Base-by-base conservation (phyloP, 2,113 vertebrate genomes). In the Catharus fuscescens region DNA sequence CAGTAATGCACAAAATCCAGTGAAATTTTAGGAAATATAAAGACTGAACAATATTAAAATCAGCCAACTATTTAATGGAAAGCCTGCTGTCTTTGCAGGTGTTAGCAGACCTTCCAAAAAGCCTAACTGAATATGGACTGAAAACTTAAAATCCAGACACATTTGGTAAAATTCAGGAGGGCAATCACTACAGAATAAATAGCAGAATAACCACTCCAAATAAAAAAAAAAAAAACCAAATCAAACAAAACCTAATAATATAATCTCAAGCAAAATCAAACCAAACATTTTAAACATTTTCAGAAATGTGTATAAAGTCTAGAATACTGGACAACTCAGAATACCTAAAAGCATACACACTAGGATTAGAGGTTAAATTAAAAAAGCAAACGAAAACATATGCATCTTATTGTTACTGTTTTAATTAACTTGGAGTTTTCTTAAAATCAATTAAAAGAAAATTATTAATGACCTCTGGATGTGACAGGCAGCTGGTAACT, bases 231-330 rank as follows among this genome's bases (percentile, higher is more conserved):
- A 26, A 7, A 36, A 7, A 36, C 45, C 7, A 29, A 85, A 85
- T 0, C 0, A 66, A 6, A 47, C 23, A 4, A 29, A 85, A 85
- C 0, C 0, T 50, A 48, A 48, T 16, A 16, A 76, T 74, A 60
- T 18, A 19, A 40, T 7, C 26, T 23, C 25, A 66, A 31, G 3
- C 8, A 73, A 85, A 85, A 72, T 47, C 9, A 78, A 77, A 59
- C 2, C 8, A 54, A 54, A 62, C 1, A 50, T 32, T 78, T 5
- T n/a, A 64, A 85, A 25, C 1, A 8, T 65, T 70, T 93, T 61
- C 32, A 70, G 15, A 45, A 56, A 53, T 3, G 5, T 47, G 2
- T 40, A 24, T 36, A 28, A 89, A n/a, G 9, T n/a, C 36, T 57
- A 59, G 18, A 86, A 26, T 18, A 76, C 11, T 76, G 9, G 7